These are phyloP conservation scores for Tringa solitaria DNA, from an alignment of 2,113 vertebrate species.

Conservation along the genomic window DNA sequence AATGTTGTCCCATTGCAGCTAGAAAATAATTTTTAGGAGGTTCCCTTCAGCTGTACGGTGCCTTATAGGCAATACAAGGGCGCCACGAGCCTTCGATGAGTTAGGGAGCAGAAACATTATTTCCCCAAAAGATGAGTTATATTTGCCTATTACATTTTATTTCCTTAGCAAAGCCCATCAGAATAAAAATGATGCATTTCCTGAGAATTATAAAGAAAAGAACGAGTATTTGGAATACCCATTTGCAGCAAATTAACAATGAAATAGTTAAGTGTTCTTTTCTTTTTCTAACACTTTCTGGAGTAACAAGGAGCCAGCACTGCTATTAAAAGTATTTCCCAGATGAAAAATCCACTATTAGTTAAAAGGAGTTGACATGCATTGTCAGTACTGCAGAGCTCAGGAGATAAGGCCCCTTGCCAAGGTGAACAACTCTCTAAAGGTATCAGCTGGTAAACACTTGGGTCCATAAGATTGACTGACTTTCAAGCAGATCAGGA, in stretches of 20 bases:
- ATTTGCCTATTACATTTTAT: neutral
- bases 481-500: neutral
- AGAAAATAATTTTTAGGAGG: neutral
- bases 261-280: neutral
- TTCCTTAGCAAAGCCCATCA: neutral
- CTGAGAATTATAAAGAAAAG: neutral
- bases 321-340: neutral
- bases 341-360: neutral
- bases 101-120: neutral
- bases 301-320: neutral
- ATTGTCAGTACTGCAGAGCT: neutral
- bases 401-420: neutral
- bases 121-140: neutral
- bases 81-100: neutral
- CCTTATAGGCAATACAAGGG: neutral
- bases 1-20: neutral
- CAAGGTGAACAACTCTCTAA: neutral
- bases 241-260: neutral
- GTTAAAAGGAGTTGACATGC: neutral
- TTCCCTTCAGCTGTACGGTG: neutral
- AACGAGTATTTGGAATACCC: neutral
- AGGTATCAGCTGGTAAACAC: neutral
- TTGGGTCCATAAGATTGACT: neutral
- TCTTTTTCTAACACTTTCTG: neutral
- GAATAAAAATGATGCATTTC: neutral